Base-by-base conservation (phyloP, 2,113 vertebrate species). In the Hippocampus zosterae region DNA sequence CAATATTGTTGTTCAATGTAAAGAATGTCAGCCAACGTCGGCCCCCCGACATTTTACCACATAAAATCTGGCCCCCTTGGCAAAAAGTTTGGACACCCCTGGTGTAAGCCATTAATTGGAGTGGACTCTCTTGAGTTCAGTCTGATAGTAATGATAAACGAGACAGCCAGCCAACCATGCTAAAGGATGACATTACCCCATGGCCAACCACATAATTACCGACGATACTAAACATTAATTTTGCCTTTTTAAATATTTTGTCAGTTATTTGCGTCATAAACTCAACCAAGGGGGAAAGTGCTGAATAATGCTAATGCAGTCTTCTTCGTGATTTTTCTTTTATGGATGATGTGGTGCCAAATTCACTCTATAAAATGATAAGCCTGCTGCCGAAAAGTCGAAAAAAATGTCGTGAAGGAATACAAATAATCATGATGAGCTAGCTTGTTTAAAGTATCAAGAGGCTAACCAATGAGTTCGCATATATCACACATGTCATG, bases 381-480 rank as follows among this genome's bases (percentile, higher is more conserved):
- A 33, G 27, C 6, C 8, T 33, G 27, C 27, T 33, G 27, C 57
- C 27, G 27, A 18, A 60, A 60, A 60, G 57, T 33, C 33, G 27
- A 15, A 16, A 60, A 8, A 18, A 60, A 60, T 60, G 57, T 60
- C 57, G 23, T 65, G 23, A 25, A 65, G 25, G 6, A 8, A 2
- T 60, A 60, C 5, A 57, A 57, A 33, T 33, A 33, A 60, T 33
- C 16, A 37, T 60, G 16, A 19, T 23, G 16, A 33, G 15, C 25
- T 60, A 60, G 8, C 50, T 80, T 77, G 80, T 83, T 85, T 79
- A 84, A 74, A 81, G 11, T 27, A 37, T 68, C 55, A 55, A 67
- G 57, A 77, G 66, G 70, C 72, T 55, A 72, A 72, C 61, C 53
- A 16, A 25, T 27, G 37, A 12, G 55, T 48, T 37, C 56, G 18